Conservation (phyloP, 23 tunicate species). For the Halocynthia roretzi region DNA sequence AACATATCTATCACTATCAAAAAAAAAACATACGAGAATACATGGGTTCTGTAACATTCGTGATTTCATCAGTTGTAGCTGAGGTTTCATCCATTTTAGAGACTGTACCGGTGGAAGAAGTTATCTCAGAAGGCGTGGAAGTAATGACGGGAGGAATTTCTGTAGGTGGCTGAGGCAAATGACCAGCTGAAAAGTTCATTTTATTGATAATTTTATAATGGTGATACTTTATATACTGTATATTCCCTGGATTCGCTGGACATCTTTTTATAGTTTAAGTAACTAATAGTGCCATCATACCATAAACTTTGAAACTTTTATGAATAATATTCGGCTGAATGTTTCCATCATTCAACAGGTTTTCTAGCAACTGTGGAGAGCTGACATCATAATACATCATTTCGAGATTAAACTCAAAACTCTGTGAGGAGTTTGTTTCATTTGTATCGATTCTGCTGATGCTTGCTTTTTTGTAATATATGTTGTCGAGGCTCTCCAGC, state of each 20-base stretch:
- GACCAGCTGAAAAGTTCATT: background rate
- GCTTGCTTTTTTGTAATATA: background rate
- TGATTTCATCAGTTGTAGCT: background rate
- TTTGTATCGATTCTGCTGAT: background rate
- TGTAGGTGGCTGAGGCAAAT: background rate
- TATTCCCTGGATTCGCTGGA: too few relatives aligned
- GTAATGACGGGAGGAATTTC: background rate
- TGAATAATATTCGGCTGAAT: background rate
- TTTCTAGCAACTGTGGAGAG: slow-evolving; percentile 30
- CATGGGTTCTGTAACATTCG: background rate
- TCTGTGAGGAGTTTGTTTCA: background rate
- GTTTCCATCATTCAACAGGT: slow-evolving; percentile 10
- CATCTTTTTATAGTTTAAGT: too few relatives aligned
- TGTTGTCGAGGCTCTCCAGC: background rate
- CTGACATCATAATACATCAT: slow-evolving; percentile 59
- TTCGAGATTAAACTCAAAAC: slow-evolving; percentile 31
- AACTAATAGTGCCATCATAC: background rate
- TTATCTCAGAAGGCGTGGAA: background rate
- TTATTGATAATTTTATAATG: background rate
- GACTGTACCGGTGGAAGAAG: background rate
- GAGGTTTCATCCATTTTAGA: background rate
- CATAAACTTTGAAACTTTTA: slow-evolving; percentile 14
- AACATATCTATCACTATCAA: too few relatives aligned
- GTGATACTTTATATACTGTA: background rate
- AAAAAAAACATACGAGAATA: too few relatives aligned